phyloP scores from a whole-genome alignment of 2,113 vertebrate genomes.

The Macquaria ambigua region DNA sequence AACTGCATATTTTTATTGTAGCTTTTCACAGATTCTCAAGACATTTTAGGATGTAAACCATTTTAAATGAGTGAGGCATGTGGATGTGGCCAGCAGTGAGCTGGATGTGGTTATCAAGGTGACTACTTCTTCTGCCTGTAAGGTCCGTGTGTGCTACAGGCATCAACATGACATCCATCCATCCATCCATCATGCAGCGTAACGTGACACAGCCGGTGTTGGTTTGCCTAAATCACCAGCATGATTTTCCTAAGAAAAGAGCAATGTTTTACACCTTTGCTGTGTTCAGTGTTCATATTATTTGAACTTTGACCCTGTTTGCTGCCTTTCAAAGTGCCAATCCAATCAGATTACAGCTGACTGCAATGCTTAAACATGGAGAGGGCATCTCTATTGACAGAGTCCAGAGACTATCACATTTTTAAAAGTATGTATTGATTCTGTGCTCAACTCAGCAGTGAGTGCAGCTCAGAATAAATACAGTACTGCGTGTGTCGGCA shows the following conservation, averaged over 20 bases:
- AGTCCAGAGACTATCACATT: not conserved
- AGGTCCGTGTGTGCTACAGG: not conserved
- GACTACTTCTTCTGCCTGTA: too few relatives aligned
- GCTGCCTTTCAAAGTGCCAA: not conserved
- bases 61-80: not conserved
- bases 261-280: not conserved
- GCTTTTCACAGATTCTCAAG: not conserved
- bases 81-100: not conserved
- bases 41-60: not conserved
- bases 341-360: not conserved
- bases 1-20: not conserved
- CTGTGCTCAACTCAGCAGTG: not conserved
- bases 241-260: not conserved
- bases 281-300: not conserved
- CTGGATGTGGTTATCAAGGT: not conserved
- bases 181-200: not conserved
- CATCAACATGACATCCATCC: not conserved
- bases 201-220: not conserved
- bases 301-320: not conserved
- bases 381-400: not conserved
- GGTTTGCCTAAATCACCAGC: not conserved
- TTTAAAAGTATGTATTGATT: not conserved
- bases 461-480: conserved; percentile 16
- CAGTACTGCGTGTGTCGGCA: conserved; percentile 8
- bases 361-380: not conserved